Conservation (phyloP, 2,888 invertebrate species). For the Diadromus collaris region DNA sequence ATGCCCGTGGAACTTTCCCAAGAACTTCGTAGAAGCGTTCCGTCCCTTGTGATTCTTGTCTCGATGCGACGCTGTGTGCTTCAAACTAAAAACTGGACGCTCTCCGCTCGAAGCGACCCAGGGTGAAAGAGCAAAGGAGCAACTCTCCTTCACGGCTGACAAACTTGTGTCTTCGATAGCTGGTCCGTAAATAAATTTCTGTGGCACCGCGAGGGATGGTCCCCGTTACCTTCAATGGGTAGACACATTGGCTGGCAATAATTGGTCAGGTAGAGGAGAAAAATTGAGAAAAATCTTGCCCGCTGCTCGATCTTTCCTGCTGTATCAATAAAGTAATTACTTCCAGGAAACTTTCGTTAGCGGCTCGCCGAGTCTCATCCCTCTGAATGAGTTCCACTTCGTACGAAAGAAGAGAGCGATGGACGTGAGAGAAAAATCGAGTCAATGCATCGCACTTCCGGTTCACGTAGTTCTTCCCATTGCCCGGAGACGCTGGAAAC, state of each 20-base stretch:
- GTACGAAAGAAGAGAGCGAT: not conserved
- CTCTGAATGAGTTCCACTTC: conserved; percentile 45
- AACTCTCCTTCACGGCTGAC: conserved; percentile 63
- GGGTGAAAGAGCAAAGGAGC: not conserved
- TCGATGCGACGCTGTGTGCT: conserved; percentile 41
- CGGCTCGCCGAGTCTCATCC: conserved; percentile 66
- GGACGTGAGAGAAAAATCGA: conserved; percentile 21
- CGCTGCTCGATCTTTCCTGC: conserved; percentile 59
- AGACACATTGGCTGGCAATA: conserved; percentile 26
- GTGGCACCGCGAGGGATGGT: conserved; percentile 45
- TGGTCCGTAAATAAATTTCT: conserved; percentile 75
- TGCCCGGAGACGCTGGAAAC: conserved; percentile 52
- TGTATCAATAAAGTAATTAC: conserved; percentile 79
- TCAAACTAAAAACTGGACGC: conserved; percentile 38
- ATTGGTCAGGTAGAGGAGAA: conserved; percentile 51
- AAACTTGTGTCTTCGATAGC: conserved; percentile 76
- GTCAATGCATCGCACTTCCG: conserved; percentile 71
- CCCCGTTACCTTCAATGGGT: not conserved
- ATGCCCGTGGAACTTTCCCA: conserved; percentile 57
- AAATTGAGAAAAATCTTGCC: conserved; percentile 77
- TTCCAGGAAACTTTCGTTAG: conserved; percentile 76
- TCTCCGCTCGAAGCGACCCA: conserved; percentile 54
- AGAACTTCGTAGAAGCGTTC: conserved; percentile 66
- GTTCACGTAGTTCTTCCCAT: conserved; percentile 73
- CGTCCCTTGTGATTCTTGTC: conserved; percentile 69